Base-by-base conservation (phyloP, 2,113 vertebrate genomes). In the Pluvianellus socialis region DNA sequence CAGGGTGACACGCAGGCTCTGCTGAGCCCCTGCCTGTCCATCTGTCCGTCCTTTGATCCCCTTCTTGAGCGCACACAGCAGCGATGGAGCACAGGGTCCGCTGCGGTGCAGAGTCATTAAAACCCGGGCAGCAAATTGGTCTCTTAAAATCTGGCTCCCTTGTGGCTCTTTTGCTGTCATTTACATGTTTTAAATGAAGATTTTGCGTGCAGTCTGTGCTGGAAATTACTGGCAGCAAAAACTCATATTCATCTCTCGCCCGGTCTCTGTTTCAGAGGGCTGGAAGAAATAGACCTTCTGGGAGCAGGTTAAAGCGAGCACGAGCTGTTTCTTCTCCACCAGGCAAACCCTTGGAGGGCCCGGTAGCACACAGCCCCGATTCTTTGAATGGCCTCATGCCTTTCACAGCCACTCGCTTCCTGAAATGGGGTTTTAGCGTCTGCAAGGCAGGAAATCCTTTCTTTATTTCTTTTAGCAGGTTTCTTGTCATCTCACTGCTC, bases 131-230 rank as follows among this genome's bases (percentile, higher is more conserved):
- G 83, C 56, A 94, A 98, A 95, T 55, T 63, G 53, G 88, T 91
- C 92, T 94, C 76, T 89, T 75, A 74, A 96, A 97, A 94, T 86
- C 94, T 86, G 75, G 70, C 79, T 97, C 96, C 96, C 96, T 67
- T 40, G 94, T 79, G 96, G 75, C 88, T 91, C 83, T 80, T 94
- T 63, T 0, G 14, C 95, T 96, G 96, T 96, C 96, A 96, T 97
- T 97, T 97, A 86, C 95, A 86, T 28, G 0, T 96, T 97, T 97
- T 94, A 97, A 96, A 97, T 96, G 91, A 97, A 97, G 94, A 96
- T 97, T 96, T 94, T 96, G 94, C 94, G 22, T 96, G 97, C 92
- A 93, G 85, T 56, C 94, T 96, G 79, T 89, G 93, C 92, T 97
- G 84, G 82, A 96, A 96, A 94, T 91, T 88, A 80, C 93, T 95